Base-by-base conservation (phyloP, 2,797 vertebrate genomes). In the Luscinia luscinia region DNA sequence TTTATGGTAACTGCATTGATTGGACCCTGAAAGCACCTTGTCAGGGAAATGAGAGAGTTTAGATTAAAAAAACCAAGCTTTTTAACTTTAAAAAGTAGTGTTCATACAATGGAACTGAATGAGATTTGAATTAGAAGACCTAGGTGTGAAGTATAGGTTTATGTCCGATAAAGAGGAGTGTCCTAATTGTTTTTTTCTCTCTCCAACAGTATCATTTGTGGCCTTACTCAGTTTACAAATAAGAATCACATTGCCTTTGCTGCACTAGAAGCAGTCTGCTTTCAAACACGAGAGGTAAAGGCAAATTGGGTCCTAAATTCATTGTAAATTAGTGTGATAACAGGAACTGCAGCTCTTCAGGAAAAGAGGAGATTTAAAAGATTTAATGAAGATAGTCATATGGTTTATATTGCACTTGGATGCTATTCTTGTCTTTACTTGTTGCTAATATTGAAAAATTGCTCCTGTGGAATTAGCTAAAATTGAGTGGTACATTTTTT, bases 211-310 rank as follows among this genome's bases (percentile, higher is more conserved):
- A 99, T 99, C 95, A 99, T 99, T 92, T 99, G 99, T 87, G 99
- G 99, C 55, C 98, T 99, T 91, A 99, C 99, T 92, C 99, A 99
- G 98, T 99, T 99, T 93, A 99, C 99, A 34, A 99, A 99, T 90
- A 99, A 97, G 97, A 98, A 98, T n/a, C 99, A 99, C 93, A 97
- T 99, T 12, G 99, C 99, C 14, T 99, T 99, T 27, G 99, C 99
- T 93, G 99, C 99, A 7, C 97, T 99, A 85, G 99, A 99, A 97
- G 99, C 99, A 0, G 99, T 99, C 63, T 99, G 99, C 93, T 99
- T 99, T 97, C 99, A 99, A 97, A 99, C 99, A 38, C 97, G 98
- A 97, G 99, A 99, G 99, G 99, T 99, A 97, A 95, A 76, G 48
- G 54, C 68, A 78, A 87, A 70, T 17, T 57, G 4, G 15, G 20